Evolutionary conservation across 2,888 invertebrate genomes (phyloP).

Genomic region (Spodoptera exigua): DNA sequence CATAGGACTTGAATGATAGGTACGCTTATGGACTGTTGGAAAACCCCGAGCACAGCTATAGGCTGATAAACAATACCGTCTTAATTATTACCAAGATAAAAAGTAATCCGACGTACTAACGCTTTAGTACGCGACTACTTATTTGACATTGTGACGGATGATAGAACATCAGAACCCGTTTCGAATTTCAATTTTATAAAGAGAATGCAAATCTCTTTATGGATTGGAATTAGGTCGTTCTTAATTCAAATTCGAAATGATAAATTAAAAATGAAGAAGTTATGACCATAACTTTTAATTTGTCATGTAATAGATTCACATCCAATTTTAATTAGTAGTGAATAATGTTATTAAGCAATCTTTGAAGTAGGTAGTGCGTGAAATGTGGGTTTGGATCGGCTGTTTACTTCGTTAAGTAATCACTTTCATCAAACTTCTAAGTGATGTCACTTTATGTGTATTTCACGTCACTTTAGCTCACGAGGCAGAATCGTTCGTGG

Average conservation of each 20-base stretch:
- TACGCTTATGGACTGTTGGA: constrained; percentile 12
- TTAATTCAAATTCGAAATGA: no score
- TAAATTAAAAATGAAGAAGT: background rate
- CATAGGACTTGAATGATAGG: constrained; percentile 11
- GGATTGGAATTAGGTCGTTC: no score
- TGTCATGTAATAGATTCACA: no score
- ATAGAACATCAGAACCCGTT: background rate
- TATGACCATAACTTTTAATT: background rate
- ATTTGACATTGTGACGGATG: constrained; percentile 1
- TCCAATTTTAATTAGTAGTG: no score
- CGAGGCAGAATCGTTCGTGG: constrained; percentile 16
- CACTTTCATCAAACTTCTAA: constrained; percentile 12
- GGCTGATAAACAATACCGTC: background rate
- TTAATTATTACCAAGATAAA: constrained; percentile 2
- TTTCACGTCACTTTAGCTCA: constrained; percentile 9
- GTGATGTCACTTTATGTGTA: constrained; percentile 33
- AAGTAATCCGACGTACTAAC: background rate
- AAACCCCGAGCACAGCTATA: constrained; percentile 1
- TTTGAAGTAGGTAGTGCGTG: no score
- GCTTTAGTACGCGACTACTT: background rate
- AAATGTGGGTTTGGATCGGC: no score
- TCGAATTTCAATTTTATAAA: background rate
- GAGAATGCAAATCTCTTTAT: background rate
- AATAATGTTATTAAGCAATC: no score
- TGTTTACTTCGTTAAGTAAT: background rate